These are phyloP conservation scores for Eupithecia pulchellata DNA, from an alignment of 2,888 invertebrate species.

Conservation along the genomic window DNA sequence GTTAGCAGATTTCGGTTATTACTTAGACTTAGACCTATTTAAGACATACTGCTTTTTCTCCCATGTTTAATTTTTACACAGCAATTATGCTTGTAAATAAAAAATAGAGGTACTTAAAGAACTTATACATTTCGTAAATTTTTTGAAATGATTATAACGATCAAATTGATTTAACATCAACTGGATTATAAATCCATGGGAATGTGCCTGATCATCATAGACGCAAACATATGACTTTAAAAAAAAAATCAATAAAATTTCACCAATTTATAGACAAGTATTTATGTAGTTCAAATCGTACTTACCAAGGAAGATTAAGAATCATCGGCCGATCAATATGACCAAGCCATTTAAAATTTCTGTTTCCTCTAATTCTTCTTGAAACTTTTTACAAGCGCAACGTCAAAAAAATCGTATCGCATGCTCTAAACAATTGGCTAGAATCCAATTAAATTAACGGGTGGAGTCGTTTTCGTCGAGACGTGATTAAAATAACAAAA, in stretches of 20 bases:
- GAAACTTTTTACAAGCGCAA: neutral
- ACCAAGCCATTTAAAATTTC: neutral
- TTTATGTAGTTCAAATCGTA: no score
- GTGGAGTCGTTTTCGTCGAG: slow-evolving; percentile 51
- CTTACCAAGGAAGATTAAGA: no score
- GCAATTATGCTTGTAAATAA: no score
- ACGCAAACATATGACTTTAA: neutral
- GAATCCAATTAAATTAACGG: slow-evolving; percentile 72
- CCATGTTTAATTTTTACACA: no score
- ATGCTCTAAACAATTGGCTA: slow-evolving; percentile 10
- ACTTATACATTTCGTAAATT: neutral
- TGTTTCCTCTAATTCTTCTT: neutral
- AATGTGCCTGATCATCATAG: neutral
- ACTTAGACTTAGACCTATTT: neutral
- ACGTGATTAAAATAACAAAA: slow-evolving; percentile 67
- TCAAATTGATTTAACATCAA: no score
- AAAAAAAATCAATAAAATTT: no score
- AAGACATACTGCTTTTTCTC: no score
- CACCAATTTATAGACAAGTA: no score
- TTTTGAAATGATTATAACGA: no score
- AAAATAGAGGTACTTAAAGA: neutral
- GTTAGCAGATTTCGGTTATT: neutral
- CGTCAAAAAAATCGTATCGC: slow-evolving; percentile 23
- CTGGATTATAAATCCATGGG: neutral
- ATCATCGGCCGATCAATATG: no score